Percentiles rank a stretch among this genome's conserved stretches.
phyloP scores from a whole-genome alignment of 2,888 invertebrate species.

The Drosophila prolongata region DNA sequence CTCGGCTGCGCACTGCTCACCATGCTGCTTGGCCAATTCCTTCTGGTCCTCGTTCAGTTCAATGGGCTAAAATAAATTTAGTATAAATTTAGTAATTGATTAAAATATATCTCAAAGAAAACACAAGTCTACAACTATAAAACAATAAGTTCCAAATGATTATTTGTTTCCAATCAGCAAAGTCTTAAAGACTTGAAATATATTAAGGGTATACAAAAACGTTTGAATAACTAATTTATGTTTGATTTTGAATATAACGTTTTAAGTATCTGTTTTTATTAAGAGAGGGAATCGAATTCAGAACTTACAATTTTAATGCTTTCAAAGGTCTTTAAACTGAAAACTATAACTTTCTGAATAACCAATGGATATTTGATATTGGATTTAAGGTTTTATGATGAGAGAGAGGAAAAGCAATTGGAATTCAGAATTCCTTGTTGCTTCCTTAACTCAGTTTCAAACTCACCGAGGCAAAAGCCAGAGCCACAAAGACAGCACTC shows the following conservation, averaged over 20 bases:
- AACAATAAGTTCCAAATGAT: too few species aligned
- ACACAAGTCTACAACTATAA: too few species aligned
- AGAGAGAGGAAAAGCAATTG: neutral
- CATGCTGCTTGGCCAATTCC: slow-evolving; percentile 57
- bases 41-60: slow-evolving; percentile 73
- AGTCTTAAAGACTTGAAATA: too few species aligned
- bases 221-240: too few species aligned
- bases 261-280: too few species aligned
- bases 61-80: slow-evolving; percentile 44
- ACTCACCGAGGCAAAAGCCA: slow-evolving; percentile 67
- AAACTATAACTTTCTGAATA: neutral
- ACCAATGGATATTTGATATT: neutral
- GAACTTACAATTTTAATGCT: too few species aligned
- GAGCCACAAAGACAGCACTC: slow-evolving; percentile 58
- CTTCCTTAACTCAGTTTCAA: neutral
- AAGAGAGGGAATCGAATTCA: too few species aligned
- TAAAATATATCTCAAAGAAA: neutral
- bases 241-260: too few species aligned
- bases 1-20: slow-evolving; percentile 63
- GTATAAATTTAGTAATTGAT: neutral
- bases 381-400: too few species aligned
- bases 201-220: too few species aligned
- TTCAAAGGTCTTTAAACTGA: too few species aligned
- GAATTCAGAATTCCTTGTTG: neutral
- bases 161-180: too few species aligned